A percentile compares a stretch with the other conserved stretches of the same genome.
phyloP scores from a whole-genome alignment of 2,113 vertebrate species.

The Calypte anna region DNA sequence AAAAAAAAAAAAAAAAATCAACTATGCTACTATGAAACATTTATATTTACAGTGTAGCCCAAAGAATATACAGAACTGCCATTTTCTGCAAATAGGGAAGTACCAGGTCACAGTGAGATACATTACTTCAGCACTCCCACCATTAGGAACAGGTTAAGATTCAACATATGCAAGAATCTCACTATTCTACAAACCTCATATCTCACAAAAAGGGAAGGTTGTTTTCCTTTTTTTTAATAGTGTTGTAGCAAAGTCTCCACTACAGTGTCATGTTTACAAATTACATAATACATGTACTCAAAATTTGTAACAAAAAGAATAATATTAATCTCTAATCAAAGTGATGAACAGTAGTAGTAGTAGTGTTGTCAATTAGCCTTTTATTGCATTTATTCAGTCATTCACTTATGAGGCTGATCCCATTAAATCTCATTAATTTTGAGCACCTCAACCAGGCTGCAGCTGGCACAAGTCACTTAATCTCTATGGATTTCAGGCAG shows the following conservation, averaged over 20 bases:
- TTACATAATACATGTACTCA: not conserved
- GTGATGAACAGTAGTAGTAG: not conserved
- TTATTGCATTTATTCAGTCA: slow-evolving; percentile 60
- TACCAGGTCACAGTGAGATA: slow-evolving; percentile 76
- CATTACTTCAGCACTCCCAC: slow-evolving; percentile 72
- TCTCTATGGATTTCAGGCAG: not conserved
- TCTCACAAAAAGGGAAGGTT: slow-evolving; percentile 70
- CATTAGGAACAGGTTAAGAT: slow-evolving; percentile 70
- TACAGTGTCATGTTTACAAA: slow-evolving; percentile 29
- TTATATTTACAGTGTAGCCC: slow-evolving; percentile 77
- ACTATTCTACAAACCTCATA: slow-evolving; percentile 67
- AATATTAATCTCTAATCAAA: not conserved
- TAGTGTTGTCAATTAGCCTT: not conserved
- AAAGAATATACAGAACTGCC: slow-evolving; percentile 77
- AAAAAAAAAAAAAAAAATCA: slow-evolving; percentile 77
- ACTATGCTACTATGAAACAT: slow-evolving; percentile 79
- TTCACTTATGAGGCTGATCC: not conserved
- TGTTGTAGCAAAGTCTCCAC: slow-evolving; percentile 35
- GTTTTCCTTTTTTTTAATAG: not conserved
- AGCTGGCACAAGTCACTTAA: not conserved
- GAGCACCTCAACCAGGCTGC: not conserved
- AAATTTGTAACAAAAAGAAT: not conserved
- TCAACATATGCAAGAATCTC: slow-evolving; percentile 55
- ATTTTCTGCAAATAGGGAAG: slow-evolving; percentile 67
- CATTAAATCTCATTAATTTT: not conserved